Percentiles rank a stretch among this genome's conserved stretches.
These are phyloP conservation scores for Punctoribates punctum DNA, from an alignment of 2,888 invertebrate species.

Conservation along the genomic window DNA sequence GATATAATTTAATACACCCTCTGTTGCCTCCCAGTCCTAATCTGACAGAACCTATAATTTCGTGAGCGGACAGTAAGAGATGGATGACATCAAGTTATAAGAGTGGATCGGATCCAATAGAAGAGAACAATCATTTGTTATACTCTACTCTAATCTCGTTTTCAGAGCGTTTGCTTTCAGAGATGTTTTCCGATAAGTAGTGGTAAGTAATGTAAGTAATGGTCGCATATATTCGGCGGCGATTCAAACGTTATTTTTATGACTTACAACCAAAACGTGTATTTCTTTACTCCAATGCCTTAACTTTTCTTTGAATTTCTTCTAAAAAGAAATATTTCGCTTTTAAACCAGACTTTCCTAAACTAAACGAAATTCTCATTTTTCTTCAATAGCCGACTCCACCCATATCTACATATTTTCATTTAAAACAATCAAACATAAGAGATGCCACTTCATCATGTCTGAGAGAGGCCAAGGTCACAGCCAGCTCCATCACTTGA, in stretches of 20 bases:
- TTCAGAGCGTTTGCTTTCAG: neutral
- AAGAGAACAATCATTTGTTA: slow-evolving; percentile 4
- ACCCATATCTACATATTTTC: slow-evolving; percentile 19
- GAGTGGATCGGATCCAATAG: neutral
- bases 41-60: slow-evolving; percentile 38
- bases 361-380: slow-evolving; percentile 2
- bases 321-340: slow-evolving; percentile 2
- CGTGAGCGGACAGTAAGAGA: slow-evolving; percentile 16
- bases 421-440: neutral
- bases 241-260: slow-evolving; percentile 17
- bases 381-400: neutral
- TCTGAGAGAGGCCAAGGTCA: neutral
- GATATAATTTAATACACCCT: slow-evolving; percentile 28
- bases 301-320: neutral
- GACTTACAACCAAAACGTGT: neutral
- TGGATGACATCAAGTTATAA: slow-evolving; percentile 34
- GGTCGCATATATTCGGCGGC: neutral
- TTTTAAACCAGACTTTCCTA: neutral
- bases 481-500: too few relatives aligned
- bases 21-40: slow-evolving; percentile 29
- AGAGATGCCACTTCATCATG: neutral
- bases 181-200: too few relatives aligned
- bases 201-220: slow-evolving; percentile 10
- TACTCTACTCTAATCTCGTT: neutral
- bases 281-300: too few relatives aligned